phyloP scores from a whole-genome alignment of 1,140 invertebrate species.

The Venturia canescens region DNA sequence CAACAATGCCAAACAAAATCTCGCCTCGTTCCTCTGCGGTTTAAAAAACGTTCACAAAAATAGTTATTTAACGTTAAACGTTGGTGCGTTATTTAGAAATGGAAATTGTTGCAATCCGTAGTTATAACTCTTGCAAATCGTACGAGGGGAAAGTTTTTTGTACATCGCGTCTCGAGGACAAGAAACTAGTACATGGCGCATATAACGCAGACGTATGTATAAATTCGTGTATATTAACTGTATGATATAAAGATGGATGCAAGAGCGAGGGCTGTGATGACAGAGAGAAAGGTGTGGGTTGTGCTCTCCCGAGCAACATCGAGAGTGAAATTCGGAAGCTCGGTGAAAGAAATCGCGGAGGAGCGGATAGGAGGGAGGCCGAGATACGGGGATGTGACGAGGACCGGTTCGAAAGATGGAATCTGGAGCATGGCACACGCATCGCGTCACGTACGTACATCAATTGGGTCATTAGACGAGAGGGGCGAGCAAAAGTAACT shows the following conservation, averaged over 20 bases:
- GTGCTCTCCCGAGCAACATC: constrained; percentile 48
- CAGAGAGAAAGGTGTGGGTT: constrained; percentile 36
- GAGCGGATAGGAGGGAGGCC: background rate
- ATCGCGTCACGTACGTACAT: constrained; percentile 43
- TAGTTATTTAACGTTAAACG: too few species aligned
- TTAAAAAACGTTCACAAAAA: background rate
- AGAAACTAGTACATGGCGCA: background rate
- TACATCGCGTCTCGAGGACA: constrained; percentile 22
- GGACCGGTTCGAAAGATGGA: constrained; percentile 34
- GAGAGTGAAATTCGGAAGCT: constrained; percentile 64
- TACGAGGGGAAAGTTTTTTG: constrained; percentile 33
- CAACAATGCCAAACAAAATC: too few species aligned
- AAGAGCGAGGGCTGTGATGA: constrained; percentile 59
- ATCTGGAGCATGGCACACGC: constrained; percentile 57
- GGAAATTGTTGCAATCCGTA: background rate
- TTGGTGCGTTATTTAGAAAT: background rate
- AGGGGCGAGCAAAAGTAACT: background rate
- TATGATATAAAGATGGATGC: constrained; percentile 49
- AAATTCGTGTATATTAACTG: background rate
- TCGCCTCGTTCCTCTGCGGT: background rate
- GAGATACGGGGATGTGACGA: constrained; percentile 27
- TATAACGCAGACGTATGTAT: background rate
- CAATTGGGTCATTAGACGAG: constrained; percentile 36
- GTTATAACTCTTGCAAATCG: background rate
- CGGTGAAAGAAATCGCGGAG: constrained; percentile 16